phyloP scores from a whole-genome alignment of 2,113 vertebrate genomes.

The Hyaena hyaena region DNA sequence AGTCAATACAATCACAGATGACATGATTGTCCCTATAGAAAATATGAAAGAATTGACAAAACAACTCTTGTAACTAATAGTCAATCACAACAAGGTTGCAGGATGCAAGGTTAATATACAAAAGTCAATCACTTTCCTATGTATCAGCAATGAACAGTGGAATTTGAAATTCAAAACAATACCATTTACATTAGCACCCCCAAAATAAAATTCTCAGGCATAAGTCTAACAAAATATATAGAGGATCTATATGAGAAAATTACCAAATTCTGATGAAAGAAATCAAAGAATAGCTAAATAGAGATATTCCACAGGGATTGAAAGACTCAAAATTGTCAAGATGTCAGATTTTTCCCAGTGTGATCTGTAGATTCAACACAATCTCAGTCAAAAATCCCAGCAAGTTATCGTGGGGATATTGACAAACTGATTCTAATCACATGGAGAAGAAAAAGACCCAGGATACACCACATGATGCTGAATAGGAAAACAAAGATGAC shows the following conservation, averaged over 20 bases:
- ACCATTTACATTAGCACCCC: background rate
- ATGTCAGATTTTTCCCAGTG: background rate
- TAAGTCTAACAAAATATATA: background rate
- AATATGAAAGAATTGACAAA: background rate
- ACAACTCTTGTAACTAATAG: background rate
- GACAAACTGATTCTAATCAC: background rate
- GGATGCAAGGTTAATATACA: background rate
- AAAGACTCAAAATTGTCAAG: background rate
- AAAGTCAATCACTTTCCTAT: background rate
- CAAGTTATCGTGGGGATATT: background rate
- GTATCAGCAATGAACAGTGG: background rate
- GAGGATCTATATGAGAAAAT: background rate
- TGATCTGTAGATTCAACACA: background rate
- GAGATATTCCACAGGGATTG: background rate
- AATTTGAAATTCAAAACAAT: conserved; percentile 8
- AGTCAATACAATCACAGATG: background rate
- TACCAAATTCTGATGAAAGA: background rate
- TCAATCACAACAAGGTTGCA: background rate
- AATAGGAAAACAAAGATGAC: background rate
- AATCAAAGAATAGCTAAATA: background rate
- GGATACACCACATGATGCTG: background rate
- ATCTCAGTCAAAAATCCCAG: background rate
- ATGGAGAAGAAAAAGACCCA: background rate
- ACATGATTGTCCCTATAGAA: background rate
- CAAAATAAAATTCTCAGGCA: background rate